Percentiles rank a stretch among this genome's conserved stretches.
These are phyloP conservation scores for Cherax destructor DNA, from an alignment of 1,140 invertebrate genomes.

Conservation along the genomic window DNA sequence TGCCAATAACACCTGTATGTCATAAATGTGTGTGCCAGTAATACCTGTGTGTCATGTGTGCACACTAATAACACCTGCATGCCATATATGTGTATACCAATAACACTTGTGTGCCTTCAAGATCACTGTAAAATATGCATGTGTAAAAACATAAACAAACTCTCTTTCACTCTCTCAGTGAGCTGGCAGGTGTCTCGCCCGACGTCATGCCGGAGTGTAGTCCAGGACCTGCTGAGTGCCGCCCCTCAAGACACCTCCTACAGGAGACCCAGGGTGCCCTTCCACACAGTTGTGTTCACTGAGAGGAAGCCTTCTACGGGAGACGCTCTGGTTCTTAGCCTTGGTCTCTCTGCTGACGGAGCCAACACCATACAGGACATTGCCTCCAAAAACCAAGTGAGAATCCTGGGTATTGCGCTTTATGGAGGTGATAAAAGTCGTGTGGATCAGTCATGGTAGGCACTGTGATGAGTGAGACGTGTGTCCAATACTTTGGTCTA, in stretches of 20 bases:
- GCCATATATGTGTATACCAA: no score
- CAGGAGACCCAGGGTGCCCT: conserved; percentile 23
- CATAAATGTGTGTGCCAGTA: no score
- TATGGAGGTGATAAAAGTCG: no score
- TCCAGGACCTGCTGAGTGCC: conserved; percentile 24
- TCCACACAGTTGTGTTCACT: conserved; percentile 48
- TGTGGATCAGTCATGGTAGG: no score
- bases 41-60: no score
- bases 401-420: not conserved
- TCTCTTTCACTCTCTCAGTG: not conserved
- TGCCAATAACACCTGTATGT: no score
- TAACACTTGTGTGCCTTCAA: not conserved
- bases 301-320: conserved; percentile 54
- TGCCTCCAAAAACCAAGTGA: conserved; percentile 55
- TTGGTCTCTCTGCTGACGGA: conserved; percentile 38
- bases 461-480: no score
- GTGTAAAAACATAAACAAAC: not conserved
- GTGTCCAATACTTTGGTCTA: no score
- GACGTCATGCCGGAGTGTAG: not conserved
- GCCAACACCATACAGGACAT: conserved; percentile 53
- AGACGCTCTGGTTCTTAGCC: conserved; percentile 39
- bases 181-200: not conserved
- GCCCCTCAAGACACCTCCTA: conserved; percentile 3
- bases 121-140: not conserved
- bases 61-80: no score